Conservation (phyloP, 2,888 invertebrate genomes). For the Carpatolechia fugitivella region DNA sequence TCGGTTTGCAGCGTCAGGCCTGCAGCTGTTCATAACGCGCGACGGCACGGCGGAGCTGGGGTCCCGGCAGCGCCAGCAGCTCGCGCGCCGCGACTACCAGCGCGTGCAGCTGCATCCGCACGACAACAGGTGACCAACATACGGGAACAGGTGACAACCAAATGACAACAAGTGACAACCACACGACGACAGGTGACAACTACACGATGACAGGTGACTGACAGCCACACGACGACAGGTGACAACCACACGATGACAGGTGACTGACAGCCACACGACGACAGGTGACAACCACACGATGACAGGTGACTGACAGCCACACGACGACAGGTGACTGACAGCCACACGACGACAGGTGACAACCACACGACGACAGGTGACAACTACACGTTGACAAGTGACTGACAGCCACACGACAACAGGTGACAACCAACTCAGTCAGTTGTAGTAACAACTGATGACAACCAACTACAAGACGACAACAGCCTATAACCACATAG, state of each 20-base stretch:
- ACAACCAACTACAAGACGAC: too few relatives aligned
- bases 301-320: too few relatives aligned
- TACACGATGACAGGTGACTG: too few relatives aligned
- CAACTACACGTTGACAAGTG: background rate
- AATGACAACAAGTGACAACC: background rate
- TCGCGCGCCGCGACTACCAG: constrained; percentile 59
- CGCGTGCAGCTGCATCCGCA: constrained; percentile 67
- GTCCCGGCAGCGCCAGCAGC: constrained; percentile 89
- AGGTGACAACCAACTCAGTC: too few relatives aligned
- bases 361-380: background rate
- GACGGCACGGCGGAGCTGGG: constrained; percentile 94
- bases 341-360: background rate
- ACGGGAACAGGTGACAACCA: too few relatives aligned
- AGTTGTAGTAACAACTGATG: too few relatives aligned
- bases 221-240: too few relatives aligned
- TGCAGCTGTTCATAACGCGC: constrained; percentile 93
- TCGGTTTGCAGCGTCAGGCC: constrained; percentile 84
- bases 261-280: background rate
- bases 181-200: background rate
- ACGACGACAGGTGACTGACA: constrained; percentile 52
- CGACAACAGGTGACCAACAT: constrained; percentile 50
- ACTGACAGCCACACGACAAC: too few relatives aligned
- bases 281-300: too few relatives aligned
- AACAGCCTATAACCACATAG: too few relatives aligned
- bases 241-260: background rate